A percentile compares a stretch with the other conserved stretches of the same genome.
phyloP scores from a whole-genome alignment of 2,113 vertebrate species.

The Colossoma macropomum region DNA sequence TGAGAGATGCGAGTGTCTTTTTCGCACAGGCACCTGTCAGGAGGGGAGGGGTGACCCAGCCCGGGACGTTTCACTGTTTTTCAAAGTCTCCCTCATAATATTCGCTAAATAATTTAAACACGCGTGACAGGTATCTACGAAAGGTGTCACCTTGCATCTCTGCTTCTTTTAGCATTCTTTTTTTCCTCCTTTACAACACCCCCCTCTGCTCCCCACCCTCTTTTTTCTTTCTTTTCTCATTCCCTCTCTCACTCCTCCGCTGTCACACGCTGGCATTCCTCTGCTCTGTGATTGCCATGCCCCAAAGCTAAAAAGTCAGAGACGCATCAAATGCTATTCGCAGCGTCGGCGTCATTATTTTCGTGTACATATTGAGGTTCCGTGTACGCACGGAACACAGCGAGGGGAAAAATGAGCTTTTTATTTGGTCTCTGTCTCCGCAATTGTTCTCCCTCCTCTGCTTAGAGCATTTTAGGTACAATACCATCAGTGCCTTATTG shows the following conservation, averaged over 20 bases:
- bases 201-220: not conserved
- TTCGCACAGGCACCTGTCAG: slow-evolving; percentile 52
- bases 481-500: slow-evolving; percentile 4
- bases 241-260: slow-evolving; percentile 20
- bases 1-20: slow-evolving; percentile 34
- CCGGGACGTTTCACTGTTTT: slow-evolving; percentile 17
- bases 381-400: not conserved
- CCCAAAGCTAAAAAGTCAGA: slow-evolving; percentile 27
- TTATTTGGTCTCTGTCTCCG: slow-evolving; percentile 34
- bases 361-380: slow-evolving; percentile 30
- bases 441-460: slow-evolving; percentile 24
- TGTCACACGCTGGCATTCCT: slow-evolving; percentile 5
- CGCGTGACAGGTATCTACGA: slow-evolving; percentile 55
- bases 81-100: slow-evolving; percentile 55
- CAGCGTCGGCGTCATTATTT: slow-evolving; percentile 33
- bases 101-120: slow-evolving; percentile 62
- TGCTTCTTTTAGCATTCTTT: slow-evolving; percentile 23
- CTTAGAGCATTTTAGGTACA: slow-evolving; percentile 27
- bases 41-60: slow-evolving; percentile 31
- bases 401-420: slow-evolving; percentile 23
- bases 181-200: not conserved
- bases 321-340: slow-evolving; percentile 44
- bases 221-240: slow-evolving; percentile 38
- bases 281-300: slow-evolving; percentile 37
- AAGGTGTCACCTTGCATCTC: slow-evolving; percentile 51